Percentiles rank a stretch among this genome's conserved stretches.
These are phyloP conservation scores for Periophthalmus modestus DNA, from an alignment of 2,113 vertebrate species.

Conservation along the genomic window DNA sequence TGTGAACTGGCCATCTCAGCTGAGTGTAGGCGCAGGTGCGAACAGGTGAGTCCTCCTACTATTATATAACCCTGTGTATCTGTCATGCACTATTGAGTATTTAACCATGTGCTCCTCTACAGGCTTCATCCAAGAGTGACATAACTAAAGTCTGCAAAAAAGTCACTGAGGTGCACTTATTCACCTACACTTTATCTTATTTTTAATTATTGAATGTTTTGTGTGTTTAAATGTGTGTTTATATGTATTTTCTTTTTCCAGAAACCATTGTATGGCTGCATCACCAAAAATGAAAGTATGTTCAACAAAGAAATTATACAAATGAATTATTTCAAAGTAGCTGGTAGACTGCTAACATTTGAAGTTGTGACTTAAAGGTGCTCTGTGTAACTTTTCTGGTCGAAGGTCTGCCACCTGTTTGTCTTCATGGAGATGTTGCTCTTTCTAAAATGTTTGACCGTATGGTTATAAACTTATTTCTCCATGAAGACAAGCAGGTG, in stretches of 20 bases:
- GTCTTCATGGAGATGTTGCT: too few relatives aligned
- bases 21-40: slow-evolving; percentile 93
- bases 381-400: too few relatives aligned
- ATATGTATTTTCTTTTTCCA: slow-evolving; percentile 67
- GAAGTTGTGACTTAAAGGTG: too few relatives aligned
- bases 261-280: slow-evolving; percentile 97
- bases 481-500: too few relatives aligned
- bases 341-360: too few relatives aligned
- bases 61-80: not conserved
- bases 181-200: not conserved
- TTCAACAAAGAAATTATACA: slow-evolving; percentile 17
- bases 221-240: not conserved
- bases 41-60: slow-evolving; percentile 78
- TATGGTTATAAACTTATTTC: too few relatives aligned
- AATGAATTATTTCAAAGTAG: too few relatives aligned
- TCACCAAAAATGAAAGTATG: slow-evolving; percentile 99
- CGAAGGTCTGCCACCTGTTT: too few relatives aligned
- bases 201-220: not conserved
- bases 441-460: too few relatives aligned
- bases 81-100: not conserved
- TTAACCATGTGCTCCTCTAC: slow-evolving; percentile 14
- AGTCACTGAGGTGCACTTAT: slow-evolving; percentile 89
- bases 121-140: slow-evolving; percentile 95
- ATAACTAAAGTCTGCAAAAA: slow-evolving; percentile 94
- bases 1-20: slow-evolving; percentile 93